Percentiles rank a stretch among this genome's conserved stretches.
Conservation (phyloP, 1,140 invertebrate species). For the Danaus plexippus region DNA sequence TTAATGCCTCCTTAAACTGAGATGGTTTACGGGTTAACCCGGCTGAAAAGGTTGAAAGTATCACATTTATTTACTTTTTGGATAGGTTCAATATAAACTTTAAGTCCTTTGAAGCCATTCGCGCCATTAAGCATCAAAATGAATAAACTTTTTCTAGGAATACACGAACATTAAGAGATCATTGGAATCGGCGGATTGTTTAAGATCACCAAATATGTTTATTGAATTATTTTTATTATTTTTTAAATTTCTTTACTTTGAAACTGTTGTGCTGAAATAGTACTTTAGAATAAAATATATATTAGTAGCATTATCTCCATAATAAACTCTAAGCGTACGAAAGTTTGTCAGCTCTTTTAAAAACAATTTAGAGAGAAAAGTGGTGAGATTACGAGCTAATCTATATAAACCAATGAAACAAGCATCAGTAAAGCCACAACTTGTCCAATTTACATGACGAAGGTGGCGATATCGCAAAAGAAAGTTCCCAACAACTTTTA, state of each 20-base stretch:
- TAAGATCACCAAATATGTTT: too few species aligned
- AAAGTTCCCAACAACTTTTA: slow-evolving; percentile 65
- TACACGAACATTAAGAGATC: slow-evolving; percentile 18
- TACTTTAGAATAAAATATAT: slow-evolving; percentile 8
- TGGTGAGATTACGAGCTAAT: slow-evolving; percentile 56
- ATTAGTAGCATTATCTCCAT: slow-evolving; percentile 1
- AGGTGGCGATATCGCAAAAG: slow-evolving; percentile 65
- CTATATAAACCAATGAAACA: slow-evolving; percentile 58
- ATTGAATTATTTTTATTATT: too few species aligned
- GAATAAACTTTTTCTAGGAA: slow-evolving; percentile 23
- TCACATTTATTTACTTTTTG: slow-evolving; percentile 60
- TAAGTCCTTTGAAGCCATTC: slow-evolving; percentile 47
- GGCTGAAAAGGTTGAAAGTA: slow-evolving; percentile 64
- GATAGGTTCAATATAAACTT: slow-evolving; percentile 60
- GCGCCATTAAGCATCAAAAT: slow-evolving; percentile 30
- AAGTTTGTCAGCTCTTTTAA: slow-evolving; percentile 32
- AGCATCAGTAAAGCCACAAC: slow-evolving; percentile 49
- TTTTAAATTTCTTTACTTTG: slow-evolving; percentile 1
- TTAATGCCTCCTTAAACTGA: slow-evolving; percentile 71
- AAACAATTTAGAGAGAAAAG: slow-evolving; percentile 52
- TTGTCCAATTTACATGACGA: slow-evolving; percentile 68
- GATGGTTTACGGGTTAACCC: slow-evolving; percentile 69
- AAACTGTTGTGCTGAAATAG: slow-evolving; percentile 5
- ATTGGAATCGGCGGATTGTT: slow-evolving; percentile 1
- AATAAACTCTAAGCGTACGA: slow-evolving; percentile 15